A percentile compares a stretch with the other conserved stretches of the same genome.
Conservation (phyloP, 2,113 vertebrate species). For the Pseudolaguvia tuberculata region DNA sequence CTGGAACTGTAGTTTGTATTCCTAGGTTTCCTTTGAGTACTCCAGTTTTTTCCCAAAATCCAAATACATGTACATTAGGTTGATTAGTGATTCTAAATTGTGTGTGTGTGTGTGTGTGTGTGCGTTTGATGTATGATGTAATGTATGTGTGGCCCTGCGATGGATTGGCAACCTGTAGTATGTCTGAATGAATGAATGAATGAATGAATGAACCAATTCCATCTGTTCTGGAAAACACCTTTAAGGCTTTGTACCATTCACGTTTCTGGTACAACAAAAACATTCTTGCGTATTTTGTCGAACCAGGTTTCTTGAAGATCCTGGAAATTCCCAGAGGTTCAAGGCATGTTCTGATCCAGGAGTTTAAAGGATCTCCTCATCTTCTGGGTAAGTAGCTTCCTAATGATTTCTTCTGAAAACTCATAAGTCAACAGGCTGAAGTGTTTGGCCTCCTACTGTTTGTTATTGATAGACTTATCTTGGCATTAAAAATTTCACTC, state of each 20-base stretch:
- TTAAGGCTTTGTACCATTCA: neutral
- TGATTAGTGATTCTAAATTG: too few relatives aligned
- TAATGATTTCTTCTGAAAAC: constrained; percentile 27
- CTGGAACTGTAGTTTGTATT: too few relatives aligned
- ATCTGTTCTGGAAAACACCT: constrained; percentile 27
- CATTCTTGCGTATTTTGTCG: neutral
- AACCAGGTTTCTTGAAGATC: constrained; percentile 87
- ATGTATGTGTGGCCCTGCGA: too few relatives aligned
- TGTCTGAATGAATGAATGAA: too few relatives aligned
- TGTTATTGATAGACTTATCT: constrained; percentile 41
- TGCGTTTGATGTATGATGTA: too few relatives aligned
- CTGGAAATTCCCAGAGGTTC: constrained; percentile 92
- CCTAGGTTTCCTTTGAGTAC: too few relatives aligned
- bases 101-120: too few relatives aligned
- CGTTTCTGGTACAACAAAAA: constrained; percentile 3
- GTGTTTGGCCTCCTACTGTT: constrained; percentile 31
- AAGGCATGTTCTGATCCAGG: constrained; percentile 85
- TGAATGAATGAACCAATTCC: too few relatives aligned
- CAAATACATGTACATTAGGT: too few relatives aligned
- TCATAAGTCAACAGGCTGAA: constrained; percentile 16
- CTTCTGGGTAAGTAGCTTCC: constrained; percentile 75
- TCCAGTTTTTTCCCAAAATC: too few relatives aligned
- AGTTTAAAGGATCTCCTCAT: constrained; percentile 77
- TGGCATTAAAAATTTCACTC: constrained; percentile 25
- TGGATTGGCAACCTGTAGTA: too few relatives aligned